Conservation (phyloP, 2,888 invertebrate species). For the Mamestra brassicae region DNA sequence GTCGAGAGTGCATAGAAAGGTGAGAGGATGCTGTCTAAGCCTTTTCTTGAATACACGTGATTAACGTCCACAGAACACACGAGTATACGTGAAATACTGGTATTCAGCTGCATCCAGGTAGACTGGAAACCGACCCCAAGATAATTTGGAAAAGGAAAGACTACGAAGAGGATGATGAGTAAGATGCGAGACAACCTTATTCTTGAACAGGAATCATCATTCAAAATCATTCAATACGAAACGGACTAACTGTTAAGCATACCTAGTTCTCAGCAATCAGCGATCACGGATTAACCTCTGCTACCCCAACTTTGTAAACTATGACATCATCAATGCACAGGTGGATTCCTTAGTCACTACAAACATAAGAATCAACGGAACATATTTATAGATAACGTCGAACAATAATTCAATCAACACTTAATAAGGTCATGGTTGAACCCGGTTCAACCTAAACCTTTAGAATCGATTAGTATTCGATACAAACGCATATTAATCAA, state of each 20-base stretch:
- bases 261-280: constrained; percentile 27
- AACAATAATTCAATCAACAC: constrained; percentile 72
- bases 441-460: constrained; percentile 79
- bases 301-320: constrained; percentile 19
- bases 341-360: constrained; percentile 61
- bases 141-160: too few species aligned
- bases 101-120: too few species aligned
- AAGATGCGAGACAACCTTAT: background rate
- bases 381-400: constrained; percentile 63
- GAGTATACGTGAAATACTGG: too few species aligned
- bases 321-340: constrained; percentile 48
- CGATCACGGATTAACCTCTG: constrained; percentile 36
- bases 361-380: constrained; percentile 46
- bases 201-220: background rate
- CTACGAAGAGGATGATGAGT: background rate
- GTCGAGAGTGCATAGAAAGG: background rate
- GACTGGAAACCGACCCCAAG: too few species aligned
- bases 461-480: constrained; percentile 68
- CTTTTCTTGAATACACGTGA: background rate
- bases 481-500: constrained; percentile 76
- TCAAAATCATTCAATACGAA: background rate
- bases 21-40: background rate
- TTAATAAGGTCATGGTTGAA: constrained; percentile 78
- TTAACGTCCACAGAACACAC: background rate
- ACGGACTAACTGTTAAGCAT: background rate